A percentile compares a stretch with the other conserved stretches of the same genome.
These are phyloP conservation scores for Riptortus pedestris DNA, from an alignment of 1,140 invertebrate species.

Conservation along the genomic window DNA sequence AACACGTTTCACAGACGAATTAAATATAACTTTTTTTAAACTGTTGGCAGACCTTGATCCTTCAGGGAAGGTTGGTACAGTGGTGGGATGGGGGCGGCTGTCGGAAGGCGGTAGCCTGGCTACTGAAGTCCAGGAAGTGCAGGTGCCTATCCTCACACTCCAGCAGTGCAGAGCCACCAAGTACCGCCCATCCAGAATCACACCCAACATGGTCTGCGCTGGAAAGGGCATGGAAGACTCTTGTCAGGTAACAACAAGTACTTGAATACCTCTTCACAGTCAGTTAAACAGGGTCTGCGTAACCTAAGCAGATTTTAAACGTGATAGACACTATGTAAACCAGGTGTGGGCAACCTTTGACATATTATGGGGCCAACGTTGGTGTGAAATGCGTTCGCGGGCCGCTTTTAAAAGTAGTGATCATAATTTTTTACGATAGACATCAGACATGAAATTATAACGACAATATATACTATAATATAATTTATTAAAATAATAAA, in stretches of 20 bases:
- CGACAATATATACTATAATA: background rate
- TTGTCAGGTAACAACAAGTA: slow-evolving; percentile 45
- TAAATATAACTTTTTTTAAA: too few relatives aligned
- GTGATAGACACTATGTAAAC: too few relatives aligned
- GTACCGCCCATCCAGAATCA: slow-evolving; percentile 66
- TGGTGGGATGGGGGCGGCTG: slow-evolving; percentile 74
- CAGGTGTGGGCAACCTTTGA: too few relatives aligned
- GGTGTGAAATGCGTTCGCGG: too few relatives aligned
- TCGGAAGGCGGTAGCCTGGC: slow-evolving; percentile 70
- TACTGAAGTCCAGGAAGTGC: slow-evolving; percentile 65
- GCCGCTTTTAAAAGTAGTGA: too few relatives aligned
- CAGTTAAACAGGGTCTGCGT: background rate
- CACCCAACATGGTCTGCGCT: slow-evolving; percentile 66
- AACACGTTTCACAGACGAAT: too few relatives aligned
- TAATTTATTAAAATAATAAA: background rate
- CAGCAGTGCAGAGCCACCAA: slow-evolving; percentile 68
- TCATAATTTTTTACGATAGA: too few relatives aligned
- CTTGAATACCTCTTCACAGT: background rate
- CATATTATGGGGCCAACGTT: too few relatives aligned
- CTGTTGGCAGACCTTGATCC: slow-evolving; percentile 38
- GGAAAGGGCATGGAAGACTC: slow-evolving; percentile 68
- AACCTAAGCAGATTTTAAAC: background rate
- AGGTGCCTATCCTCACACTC: slow-evolving; percentile 70
- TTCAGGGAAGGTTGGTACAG: slow-evolving; percentile 58
- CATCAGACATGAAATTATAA: too few relatives aligned